Evolutionary conservation across 2,888 invertebrate genomes (phyloP).

Genomic region (Caenorhabditis virilis): DNA sequence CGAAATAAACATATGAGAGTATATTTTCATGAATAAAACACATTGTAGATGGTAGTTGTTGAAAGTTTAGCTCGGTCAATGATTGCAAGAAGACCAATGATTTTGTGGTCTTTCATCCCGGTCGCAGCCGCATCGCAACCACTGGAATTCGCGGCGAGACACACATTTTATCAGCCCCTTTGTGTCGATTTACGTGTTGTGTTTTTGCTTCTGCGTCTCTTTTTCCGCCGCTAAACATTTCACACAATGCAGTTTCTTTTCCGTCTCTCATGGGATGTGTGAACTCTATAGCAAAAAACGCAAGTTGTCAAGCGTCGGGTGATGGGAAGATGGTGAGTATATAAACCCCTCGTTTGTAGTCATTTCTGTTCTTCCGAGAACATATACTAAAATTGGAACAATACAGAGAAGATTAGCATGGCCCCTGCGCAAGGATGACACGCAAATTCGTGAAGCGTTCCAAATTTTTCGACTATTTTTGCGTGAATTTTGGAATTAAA

Average conservation of each 20-base stretch:
- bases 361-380: slow-evolving; percentile 43
- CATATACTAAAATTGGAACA: slow-evolving; percentile 82
- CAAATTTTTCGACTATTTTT: slow-evolving; percentile 72
- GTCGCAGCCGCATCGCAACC: slow-evolving; percentile 4
- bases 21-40: slow-evolving; percentile 13
- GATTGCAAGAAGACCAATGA: slow-evolving; percentile 32
- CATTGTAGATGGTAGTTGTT: background rate
- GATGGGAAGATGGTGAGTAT: slow-evolving; percentile 6
- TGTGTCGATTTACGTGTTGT: background rate
- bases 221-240: slow-evolving; percentile 1
- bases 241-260: too few relatives aligned
- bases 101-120: slow-evolving; percentile 38
- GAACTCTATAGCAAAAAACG: slow-evolving; percentile 1
- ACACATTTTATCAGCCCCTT: background rate
- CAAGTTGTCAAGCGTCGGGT: slow-evolving; percentile 9
- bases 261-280: background rate
- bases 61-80: slow-evolving; percentile 1
- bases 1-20: too few relatives aligned
- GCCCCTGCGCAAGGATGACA: slow-evolving; percentile 90
- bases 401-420: slow-evolving; percentile 92
- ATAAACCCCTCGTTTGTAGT: slow-evolving; percentile 4
- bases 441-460: slow-evolving; percentile 90
- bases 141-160: slow-evolving; percentile 23
- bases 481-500: slow-evolving; percentile 3
- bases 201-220: background rate